Conservation (phyloP, 2,113 vertebrate genomes). For the Psephotus haematonotus region DNA sequence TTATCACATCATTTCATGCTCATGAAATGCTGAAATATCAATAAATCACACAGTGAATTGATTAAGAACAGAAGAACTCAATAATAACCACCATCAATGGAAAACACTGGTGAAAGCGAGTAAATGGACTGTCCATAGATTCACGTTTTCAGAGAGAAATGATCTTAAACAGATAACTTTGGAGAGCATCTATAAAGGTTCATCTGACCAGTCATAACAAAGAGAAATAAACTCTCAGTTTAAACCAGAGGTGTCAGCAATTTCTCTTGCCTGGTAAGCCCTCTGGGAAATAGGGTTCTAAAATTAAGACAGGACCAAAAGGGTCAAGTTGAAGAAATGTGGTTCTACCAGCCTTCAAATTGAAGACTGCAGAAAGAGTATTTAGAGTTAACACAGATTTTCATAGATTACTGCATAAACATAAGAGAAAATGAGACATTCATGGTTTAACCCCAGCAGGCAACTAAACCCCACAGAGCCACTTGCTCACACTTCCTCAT, state of each 20-base stretch:
- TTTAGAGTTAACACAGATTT: neutral
- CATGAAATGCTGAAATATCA: neutral
- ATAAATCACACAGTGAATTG: neutral
- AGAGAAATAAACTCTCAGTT: neutral
- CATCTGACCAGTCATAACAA: neutral
- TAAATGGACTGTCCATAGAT: too few relatives aligned
- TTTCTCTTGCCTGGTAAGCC: neutral
- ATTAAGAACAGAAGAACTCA: neutral
- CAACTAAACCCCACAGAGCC: neutral
- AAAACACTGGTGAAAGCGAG: neutral
- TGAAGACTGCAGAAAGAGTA: neutral
- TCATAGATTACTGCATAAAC: neutral
- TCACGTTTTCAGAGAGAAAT: neutral
- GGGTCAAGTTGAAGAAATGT: neutral
- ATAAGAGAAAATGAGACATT: neutral
- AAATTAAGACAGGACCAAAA: neutral
- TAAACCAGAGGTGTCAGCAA: neutral
- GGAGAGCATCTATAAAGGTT: accelerated
- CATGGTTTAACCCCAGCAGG: neutral
- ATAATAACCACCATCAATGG: neutral
- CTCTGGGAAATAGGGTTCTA: neutral
- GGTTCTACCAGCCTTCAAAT: neutral
- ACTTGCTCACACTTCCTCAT: neutral
- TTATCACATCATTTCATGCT: neutral
- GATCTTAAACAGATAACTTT: neutral